These are phyloP conservation scores for Saxicola maurus DNA, from an alignment of 2,797 vertebrate species.

Conservation along the genomic window DNA sequence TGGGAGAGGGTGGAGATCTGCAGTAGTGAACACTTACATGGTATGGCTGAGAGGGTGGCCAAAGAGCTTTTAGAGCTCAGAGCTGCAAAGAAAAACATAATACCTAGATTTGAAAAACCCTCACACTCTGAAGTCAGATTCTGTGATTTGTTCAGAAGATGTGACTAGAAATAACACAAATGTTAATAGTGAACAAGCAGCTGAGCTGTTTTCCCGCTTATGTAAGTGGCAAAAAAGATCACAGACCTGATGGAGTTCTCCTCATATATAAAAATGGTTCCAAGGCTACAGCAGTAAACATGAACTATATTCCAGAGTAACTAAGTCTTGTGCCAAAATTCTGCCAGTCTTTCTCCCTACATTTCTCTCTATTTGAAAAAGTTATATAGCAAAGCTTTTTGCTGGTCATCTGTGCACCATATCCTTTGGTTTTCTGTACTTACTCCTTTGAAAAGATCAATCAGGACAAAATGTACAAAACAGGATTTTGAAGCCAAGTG, in stretches of 20 bases:
- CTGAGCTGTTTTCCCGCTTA: background rate
- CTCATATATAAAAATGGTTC: background rate
- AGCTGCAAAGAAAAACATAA: background rate
- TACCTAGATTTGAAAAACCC: background rate
- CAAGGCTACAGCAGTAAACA: background rate
- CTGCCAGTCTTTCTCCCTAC: background rate
- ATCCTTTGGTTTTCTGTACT: background rate
- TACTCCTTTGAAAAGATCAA: background rate
- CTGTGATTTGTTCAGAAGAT: background rate
- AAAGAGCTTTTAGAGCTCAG: background rate
- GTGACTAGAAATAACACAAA: background rate
- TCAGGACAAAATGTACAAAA: background rate
- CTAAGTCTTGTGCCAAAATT: background rate
- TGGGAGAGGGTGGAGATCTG: background rate
- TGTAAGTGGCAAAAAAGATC: background rate
- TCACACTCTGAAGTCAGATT: background rate
- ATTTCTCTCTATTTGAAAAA: background rate
- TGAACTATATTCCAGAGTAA: background rate
- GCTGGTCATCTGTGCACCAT: background rate
- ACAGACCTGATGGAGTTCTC: background rate
- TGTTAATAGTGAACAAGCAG: background rate
- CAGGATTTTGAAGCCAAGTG: background rate
- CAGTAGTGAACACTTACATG: background rate
- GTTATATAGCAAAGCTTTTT: background rate
- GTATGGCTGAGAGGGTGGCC: background rate